A percentile compares a stretch with the other conserved stretches of the same genome.
Conservation (phyloP, 2,113 vertebrate species). For the Oostethus manadensis region DNA sequence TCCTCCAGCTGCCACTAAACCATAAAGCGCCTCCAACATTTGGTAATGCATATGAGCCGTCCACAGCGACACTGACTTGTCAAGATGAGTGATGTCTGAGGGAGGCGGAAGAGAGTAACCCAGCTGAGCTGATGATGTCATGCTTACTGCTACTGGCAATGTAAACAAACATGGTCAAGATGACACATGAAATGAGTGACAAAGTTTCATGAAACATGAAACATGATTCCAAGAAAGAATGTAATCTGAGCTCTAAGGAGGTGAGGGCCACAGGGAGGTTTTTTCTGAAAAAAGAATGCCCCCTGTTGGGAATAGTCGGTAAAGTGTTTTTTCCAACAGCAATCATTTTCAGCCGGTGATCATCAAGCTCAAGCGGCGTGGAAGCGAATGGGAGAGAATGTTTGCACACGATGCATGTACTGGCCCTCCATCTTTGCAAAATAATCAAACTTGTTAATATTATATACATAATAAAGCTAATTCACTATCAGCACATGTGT, state of each 20-base stretch:
- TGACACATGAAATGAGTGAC: neutral
- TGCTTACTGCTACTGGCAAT: neutral
- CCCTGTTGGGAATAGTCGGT: constrained; percentile 43
- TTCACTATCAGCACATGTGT: too few relatives aligned
- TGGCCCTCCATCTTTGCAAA: neutral
- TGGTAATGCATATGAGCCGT: constrained; percentile 25
- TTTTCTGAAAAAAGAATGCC: constrained; percentile 40
- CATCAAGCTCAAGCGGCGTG: too few relatives aligned
- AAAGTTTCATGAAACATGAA: constrained; percentile 2
- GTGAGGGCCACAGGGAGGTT: constrained; percentile 10
- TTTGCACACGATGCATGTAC: too few relatives aligned
- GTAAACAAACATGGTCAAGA: constrained; percentile 1
- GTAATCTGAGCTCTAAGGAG: neutral
- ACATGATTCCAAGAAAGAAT: neutral
- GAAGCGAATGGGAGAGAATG: too few relatives aligned
- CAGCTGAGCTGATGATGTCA: constrained; percentile 5
- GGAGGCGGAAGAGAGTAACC: neutral
- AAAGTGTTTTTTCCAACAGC: neutral
- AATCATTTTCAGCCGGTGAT: neutral
- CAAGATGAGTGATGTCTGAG: constrained; percentile 36
- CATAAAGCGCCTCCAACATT: constrained; percentile 30
- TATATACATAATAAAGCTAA: too few relatives aligned
- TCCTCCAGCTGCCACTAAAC: constrained; percentile 53
- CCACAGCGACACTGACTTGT: constrained; percentile 42
- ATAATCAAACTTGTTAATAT: neutral